Base-by-base conservation (phyloP, 1,140 invertebrate genomes). In the Brachionus paranguensis region DNA sequence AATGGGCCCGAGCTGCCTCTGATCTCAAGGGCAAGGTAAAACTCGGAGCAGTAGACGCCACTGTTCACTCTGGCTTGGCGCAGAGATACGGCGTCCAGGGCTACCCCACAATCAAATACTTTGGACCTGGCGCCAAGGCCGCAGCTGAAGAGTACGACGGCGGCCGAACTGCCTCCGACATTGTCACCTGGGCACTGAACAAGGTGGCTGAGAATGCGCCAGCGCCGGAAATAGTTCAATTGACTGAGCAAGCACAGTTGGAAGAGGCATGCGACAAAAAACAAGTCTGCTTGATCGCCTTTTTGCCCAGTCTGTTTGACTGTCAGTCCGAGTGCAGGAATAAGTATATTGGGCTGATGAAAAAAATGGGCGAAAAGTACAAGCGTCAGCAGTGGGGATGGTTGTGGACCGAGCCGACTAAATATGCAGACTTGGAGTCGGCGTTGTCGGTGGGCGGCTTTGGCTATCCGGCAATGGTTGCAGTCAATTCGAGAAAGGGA, bases 351-450 rank as follows among this genome's bases (percentile, higher is more conserved):
- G 88, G 92, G 10, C 93, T 92, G 4, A 89, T 99, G 0, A 92
- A 91, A 20, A 89, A 91, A 3, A 90, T 97, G 53, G 95, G 93
- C 17, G 95, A 97, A 53, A 96, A 96, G 88, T 98, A 93, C 89
- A 98, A 98, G 90, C 93, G 94, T 89, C 96, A 97, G 87, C 92
- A 93, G 89, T 99, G 97, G 97, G 96, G 96, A 85, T 99, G 96
- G 96, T 89, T 96, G 4, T 99, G 97, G 97, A 88, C 94, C 2
- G 96, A 99, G 89, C 96, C 95, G 65, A 93, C 93, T 33, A 90
- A 93, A 14, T 96, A 99, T 89, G 88, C 91, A 0, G 91, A 93
- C 1, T 87, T 99, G 8, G 97, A 99, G 90, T 92, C 94, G 86
- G 92, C 94, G 3, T 89, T 99, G 27, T 97, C 96, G 86, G 94